Conservation (phyloP, 2,113 vertebrate species). For the Redunca redunca region DNA sequence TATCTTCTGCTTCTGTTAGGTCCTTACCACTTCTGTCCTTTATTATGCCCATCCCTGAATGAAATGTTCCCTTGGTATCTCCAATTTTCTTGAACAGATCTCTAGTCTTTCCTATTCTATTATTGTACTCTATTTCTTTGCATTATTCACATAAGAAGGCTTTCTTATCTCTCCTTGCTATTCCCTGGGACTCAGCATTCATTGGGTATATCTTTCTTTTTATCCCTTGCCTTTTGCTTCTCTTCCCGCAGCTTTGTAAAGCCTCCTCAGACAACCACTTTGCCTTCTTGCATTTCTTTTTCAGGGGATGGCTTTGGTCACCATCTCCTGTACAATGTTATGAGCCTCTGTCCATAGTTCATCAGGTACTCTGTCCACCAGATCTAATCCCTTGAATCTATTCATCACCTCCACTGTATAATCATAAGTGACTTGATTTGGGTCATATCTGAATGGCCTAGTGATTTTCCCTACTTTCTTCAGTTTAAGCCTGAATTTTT, state of each 20-base stretch:
- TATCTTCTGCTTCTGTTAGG: background rate
- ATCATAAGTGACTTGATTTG: background rate
- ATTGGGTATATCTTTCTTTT: background rate
- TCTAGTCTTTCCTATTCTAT: background rate
- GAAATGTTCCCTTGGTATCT: background rate
- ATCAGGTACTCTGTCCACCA: background rate
- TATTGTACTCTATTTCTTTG: background rate
- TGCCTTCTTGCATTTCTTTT: background rate
- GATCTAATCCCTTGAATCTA: background rate
- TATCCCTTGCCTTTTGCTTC: background rate
- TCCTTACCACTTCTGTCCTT: background rate
- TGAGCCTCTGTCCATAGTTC: background rate
- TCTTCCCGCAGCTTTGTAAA: background rate
- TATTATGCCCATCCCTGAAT: background rate
- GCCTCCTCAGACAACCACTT: background rate
- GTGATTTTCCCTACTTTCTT: background rate
- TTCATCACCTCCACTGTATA: background rate
- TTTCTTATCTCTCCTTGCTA: background rate
- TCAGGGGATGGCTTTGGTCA: background rate
- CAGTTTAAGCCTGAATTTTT: background rate
- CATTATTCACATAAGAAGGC: background rate
- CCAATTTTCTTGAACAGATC: background rate
- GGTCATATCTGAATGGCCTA: background rate
- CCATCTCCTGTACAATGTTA: background rate
- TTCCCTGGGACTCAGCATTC: background rate